Conservation (phyloP, 1,140 invertebrate genomes). For the Maniola jurtina region DNA sequence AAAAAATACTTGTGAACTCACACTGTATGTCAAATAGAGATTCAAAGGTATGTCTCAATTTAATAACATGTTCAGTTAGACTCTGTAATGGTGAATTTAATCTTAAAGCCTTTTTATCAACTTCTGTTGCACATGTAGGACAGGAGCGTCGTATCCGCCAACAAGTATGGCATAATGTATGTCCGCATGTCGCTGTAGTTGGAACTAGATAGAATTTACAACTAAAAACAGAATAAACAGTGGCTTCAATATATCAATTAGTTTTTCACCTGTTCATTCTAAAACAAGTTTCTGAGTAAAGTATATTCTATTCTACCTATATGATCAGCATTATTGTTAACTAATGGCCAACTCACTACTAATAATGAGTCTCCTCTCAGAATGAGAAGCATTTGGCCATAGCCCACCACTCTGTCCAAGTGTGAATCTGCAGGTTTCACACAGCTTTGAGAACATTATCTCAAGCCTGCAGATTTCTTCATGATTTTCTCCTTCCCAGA, state of each 20-base stretch:
- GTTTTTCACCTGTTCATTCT: too few relatives aligned
- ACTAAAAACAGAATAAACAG: constrained; percentile 37
- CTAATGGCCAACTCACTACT: too few relatives aligned
- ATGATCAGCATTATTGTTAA: too few relatives aligned
- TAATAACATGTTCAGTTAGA: constrained; percentile 47
- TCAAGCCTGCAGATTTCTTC: too few relatives aligned
- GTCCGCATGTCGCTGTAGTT: constrained; percentile 57
- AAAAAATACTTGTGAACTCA: constrained; percentile 38
- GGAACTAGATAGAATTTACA: constrained; percentile 59
- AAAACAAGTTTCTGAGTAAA: too few relatives aligned
- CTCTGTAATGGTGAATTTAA: constrained; percentile 50
- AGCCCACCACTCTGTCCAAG: too few relatives aligned
- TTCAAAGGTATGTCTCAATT: constrained; percentile 47
- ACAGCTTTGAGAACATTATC: too few relatives aligned
- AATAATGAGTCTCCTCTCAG: too few relatives aligned
- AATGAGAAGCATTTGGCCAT: too few relatives aligned
- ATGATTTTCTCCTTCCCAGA: too few relatives aligned
- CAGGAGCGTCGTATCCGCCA: constrained; percentile 51
- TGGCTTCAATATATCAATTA: not conserved
- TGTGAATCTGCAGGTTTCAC: too few relatives aligned
- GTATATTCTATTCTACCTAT: too few relatives aligned
- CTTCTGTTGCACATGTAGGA: constrained; percentile 40
- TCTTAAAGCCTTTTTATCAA: constrained; percentile 45
- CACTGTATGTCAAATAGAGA: constrained; percentile 56
- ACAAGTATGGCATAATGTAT: constrained; percentile 58